Conservation (phyloP, 2,888 invertebrate genomes). For the Prosopocoilus inquinatus region DNA sequence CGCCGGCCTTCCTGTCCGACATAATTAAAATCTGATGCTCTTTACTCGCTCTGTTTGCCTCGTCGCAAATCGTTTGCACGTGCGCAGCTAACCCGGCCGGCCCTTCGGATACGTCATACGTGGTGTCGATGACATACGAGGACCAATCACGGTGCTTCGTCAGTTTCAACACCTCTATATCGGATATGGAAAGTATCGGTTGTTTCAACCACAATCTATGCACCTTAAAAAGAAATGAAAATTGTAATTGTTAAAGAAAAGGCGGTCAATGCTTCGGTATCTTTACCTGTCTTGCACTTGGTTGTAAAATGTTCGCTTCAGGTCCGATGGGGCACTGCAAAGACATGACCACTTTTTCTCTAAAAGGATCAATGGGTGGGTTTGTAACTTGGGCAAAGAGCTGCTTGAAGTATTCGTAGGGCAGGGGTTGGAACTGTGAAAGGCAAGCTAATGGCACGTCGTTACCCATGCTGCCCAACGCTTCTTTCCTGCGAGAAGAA, state of each 20-base stretch:
- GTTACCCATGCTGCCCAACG: slow-evolving; percentile 99
- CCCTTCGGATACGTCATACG: slow-evolving; percentile 77
- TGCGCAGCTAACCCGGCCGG: slow-evolving; percentile 73
- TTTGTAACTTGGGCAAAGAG: slow-evolving; percentile 99
- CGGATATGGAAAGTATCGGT: slow-evolving; percentile 89
- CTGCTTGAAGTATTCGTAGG: slow-evolving; percentile 98
- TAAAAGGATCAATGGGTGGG: slow-evolving; percentile 98
- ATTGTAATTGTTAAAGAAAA: background rate
- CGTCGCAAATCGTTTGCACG: slow-evolving; percentile 75
- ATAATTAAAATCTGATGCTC: slow-evolving; percentile 80
- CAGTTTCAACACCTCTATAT: slow-evolving; percentile 82
- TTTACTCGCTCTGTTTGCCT: slow-evolving; percentile 70
- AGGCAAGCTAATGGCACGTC: slow-evolving; percentile 97
- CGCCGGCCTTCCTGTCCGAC: slow-evolving; percentile 72
- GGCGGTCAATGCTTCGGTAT: background rate
- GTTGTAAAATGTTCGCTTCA: slow-evolving; percentile 89
- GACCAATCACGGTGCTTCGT: slow-evolving; percentile 87
- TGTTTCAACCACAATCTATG: slow-evolving; percentile 91
- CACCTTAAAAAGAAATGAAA: slow-evolving; percentile 39
- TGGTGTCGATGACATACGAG: slow-evolving; percentile 77
- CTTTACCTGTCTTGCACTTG: slow-evolving; percentile 71
- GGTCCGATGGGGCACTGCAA: slow-evolving; percentile 96
- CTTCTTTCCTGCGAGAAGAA: slow-evolving; percentile 77
- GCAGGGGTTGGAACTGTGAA: slow-evolving; percentile 89
- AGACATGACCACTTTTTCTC: slow-evolving; percentile 99